phyloP scores from a whole-genome alignment of 2,797 vertebrate species.

The Enteromius trimaculatus region DNA sequence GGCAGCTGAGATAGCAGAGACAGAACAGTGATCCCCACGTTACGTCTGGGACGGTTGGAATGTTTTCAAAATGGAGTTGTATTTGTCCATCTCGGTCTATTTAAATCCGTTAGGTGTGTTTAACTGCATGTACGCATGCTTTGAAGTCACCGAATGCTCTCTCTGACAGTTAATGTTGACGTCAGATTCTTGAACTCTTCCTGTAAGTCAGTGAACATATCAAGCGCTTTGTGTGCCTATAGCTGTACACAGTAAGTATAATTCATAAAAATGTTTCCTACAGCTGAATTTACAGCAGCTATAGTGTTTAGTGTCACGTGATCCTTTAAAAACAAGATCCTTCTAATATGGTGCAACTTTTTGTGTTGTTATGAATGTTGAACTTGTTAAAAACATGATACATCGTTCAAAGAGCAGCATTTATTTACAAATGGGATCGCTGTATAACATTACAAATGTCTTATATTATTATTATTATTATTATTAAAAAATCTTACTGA shows the following conservation, averaged over 20 bases:
- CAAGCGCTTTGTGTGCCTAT: not conserved
- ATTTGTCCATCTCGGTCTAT: slow-evolving; percentile 27
- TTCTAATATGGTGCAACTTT: not conserved
- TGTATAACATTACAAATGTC: not conserved
- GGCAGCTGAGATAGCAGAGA: slow-evolving; percentile 51
- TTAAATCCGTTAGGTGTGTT: slow-evolving; percentile 30
- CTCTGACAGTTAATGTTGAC: slow-evolving; percentile 35
- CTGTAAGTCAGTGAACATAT: not conserved
- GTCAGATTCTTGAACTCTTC: slow-evolving; percentile 31
- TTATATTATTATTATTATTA: not conserved
- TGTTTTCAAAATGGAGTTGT: slow-evolving; percentile 46
- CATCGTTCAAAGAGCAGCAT: not conserved
- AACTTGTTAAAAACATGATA: not conserved
- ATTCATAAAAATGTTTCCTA: not conserved
- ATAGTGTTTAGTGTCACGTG: no score
- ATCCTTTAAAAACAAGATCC: not conserved
- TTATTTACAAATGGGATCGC: not conserved
- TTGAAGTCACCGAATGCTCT: slow-evolving; percentile 9
- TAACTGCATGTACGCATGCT: slow-evolving; percentile 13
- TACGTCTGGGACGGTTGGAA: slow-evolving; percentile 47
- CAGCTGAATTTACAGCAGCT: no score
- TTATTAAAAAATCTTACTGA: not conserved
- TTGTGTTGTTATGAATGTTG: not conserved
- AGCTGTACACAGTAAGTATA: not conserved
- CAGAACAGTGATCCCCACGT: slow-evolving; percentile 28